Conservation (phyloP, 2,888 invertebrate species). For the Periphyllus acericola region DNA sequence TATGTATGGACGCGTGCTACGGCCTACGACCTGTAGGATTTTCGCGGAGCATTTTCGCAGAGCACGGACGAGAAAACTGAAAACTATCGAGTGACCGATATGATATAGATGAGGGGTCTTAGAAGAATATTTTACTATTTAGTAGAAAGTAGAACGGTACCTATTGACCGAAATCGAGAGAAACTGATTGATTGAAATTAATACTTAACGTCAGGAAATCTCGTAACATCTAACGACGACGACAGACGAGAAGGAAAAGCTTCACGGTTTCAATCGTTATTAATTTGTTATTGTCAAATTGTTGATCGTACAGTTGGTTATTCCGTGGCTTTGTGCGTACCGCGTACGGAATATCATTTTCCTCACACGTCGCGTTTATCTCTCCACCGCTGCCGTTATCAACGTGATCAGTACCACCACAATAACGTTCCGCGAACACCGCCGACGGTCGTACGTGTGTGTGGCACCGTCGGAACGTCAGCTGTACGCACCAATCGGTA, state of each 20-base stretch:
- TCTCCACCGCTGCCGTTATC: neutral
- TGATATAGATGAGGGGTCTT: too few species aligned
- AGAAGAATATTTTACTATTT: too few species aligned
- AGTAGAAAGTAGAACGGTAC: too few species aligned
- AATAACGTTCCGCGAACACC: neutral
- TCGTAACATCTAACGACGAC: neutral
- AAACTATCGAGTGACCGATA: too few species aligned
- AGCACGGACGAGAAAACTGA: too few species aligned
- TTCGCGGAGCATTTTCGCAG: neutral
- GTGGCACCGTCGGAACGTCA: conserved; percentile 26
- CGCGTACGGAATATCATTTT: neutral
- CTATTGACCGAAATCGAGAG: too few species aligned
- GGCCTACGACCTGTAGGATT: too few species aligned
- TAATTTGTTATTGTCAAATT: too few species aligned
- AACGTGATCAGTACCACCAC: neutral
- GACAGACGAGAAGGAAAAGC: too few species aligned
- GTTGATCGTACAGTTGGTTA: too few species aligned
- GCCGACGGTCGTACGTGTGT: neutral
- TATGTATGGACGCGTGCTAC: neutral
- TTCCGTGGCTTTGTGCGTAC: neutral
- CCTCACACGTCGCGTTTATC: conserved; percentile 24
- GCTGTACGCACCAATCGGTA: neutral
- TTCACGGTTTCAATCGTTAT: neutral
- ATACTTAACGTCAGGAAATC: neutral
- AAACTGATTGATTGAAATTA: too few species aligned